A percentile compares a stretch with the other conserved stretches of the same genome.
Conservation (phyloP, 2,797 vertebrate species). For the Schizopygopsis pylzovi region DNA sequence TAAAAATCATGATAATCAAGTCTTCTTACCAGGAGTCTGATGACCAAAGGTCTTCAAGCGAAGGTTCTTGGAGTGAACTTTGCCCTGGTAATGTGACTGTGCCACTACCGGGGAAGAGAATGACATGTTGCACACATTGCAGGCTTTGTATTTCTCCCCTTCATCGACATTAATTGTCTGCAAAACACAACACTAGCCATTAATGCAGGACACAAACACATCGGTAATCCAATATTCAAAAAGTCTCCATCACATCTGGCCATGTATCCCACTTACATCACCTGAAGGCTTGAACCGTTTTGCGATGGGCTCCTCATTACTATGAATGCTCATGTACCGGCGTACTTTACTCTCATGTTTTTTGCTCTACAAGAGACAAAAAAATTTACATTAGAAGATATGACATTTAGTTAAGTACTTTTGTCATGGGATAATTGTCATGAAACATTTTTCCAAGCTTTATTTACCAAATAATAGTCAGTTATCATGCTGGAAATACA, state of each 20-base stretch:
- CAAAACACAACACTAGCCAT: neutral
- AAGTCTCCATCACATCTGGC: neutral
- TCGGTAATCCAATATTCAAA: conserved; percentile 12
- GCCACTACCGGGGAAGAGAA: conserved; percentile 93
- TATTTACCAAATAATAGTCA: neutral
- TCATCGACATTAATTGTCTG: conserved; percentile 81
- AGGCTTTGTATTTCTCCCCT: conserved; percentile 87
- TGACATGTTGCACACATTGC: conserved; percentile 94
- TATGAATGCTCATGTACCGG: conserved; percentile 86
- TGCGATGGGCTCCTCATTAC: conserved; percentile 79
- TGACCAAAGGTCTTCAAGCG: conserved; percentile 82
- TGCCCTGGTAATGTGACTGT: conserved; percentile 94
- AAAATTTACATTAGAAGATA: neutral
- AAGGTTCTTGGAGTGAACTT: conserved; percentile 95
- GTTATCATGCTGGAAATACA: neutral
- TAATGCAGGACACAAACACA: neutral
- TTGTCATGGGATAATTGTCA: neutral
- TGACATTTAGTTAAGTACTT: neutral
- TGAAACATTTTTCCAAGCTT: neutral
- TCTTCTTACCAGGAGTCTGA: conserved; percentile 80
- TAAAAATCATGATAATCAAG: neutral
- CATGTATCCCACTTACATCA: conserved; percentile 66
- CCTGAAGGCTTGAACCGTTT: conserved; percentile 75
- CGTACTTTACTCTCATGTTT: conserved; percentile 97
- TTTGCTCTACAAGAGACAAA: conserved; percentile 83